Base-by-base conservation (phyloP, 2,113 vertebrate species). In the Nothobranchius kuhntae region DNA sequence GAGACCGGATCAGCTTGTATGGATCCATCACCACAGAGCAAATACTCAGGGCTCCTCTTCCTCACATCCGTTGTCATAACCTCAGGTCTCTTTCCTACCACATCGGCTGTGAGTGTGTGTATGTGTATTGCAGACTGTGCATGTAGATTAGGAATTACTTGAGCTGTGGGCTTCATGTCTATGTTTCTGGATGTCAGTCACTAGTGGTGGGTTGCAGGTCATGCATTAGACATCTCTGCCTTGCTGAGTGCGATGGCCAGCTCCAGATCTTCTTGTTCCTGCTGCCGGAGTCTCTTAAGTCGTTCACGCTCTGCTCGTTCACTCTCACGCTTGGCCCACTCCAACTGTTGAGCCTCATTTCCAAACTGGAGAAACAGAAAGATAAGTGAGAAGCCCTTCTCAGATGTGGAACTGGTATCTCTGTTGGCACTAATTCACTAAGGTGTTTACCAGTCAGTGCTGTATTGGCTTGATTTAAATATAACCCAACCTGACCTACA, bases 211-310 rank as follows among this genome's bases (percentile, higher is more conserved):
- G 30, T 51, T 51, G 26, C 65, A 52, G 52, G 81, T 95, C 94
- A 98, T 44, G 95, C 92, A 15, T 93, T 93, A 3, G 96, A 96
- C 97, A 98, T 98, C 90, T 99, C 97, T 0, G 97, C 96, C 89
- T 98, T 99, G 92, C 98, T 99, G 83, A 99, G 96, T 0, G 98
- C 98, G 46, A 99, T 99, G 85, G 98, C 97, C 84, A 98, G 73
- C 86, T 98, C 97, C 64, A 99, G 93, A 80, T 99, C 98, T 66
- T 99, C 98, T 86, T 99, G 97, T n/a, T 99, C 98, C 86, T 98
- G 97, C 64, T 95, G 94, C 42, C 95, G 84, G 54, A 99, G 89
- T 2, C 98, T 90, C 10, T 96, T 97, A 84, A 99, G 92, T 53
- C 98, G 89, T 67, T 98, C 98, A 12, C 95, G 94, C 86, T 99